Percentiles rank a stretch among this genome's conserved stretches.
Evolutionary conservation across 2,888 invertebrate species (phyloP).

Genomic region (Tromatobia lineatoria): DNA sequence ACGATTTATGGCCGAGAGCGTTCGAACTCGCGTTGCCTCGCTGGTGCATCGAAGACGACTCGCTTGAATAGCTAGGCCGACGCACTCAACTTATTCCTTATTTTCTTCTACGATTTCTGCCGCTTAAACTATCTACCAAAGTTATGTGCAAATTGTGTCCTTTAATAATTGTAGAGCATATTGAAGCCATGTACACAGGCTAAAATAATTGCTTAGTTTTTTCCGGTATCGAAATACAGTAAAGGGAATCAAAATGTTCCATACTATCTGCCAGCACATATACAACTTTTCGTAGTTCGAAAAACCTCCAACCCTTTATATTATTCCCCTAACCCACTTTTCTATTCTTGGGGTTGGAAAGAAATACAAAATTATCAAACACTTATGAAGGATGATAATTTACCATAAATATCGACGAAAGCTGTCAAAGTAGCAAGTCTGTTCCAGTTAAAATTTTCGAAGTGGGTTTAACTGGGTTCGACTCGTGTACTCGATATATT

Average conservation of each 20-base stretch:
- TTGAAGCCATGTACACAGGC: background rate
- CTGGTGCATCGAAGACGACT: background rate
- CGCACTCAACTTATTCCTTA: background rate
- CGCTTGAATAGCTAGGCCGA: background rate
- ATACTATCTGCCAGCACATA: background rate
- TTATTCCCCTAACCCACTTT: background rate
- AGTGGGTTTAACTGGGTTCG: background rate
- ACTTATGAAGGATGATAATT: background rate
- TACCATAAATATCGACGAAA: background rate
- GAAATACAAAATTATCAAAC: background rate
- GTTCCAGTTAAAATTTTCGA: background rate
- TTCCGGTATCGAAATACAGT: background rate
- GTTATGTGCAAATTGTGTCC: background rate
- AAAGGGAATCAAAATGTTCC: background rate
- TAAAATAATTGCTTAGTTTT: background rate
- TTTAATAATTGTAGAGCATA: background rate
- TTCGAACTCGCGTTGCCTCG: constrained; percentile 19
- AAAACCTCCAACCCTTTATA: background rate
- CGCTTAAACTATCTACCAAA: background rate
- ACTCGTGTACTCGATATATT: background rate
- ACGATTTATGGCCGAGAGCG: constrained; percentile 61
- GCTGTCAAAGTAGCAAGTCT: background rate
- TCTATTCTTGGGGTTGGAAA: background rate
- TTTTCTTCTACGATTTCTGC: background rate
- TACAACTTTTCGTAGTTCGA: background rate